Percentiles rank a stretch among this genome's conserved stretches.
Conservation (phyloP, 1,140 invertebrate species). For the Heliconius hewitsoni region DNA sequence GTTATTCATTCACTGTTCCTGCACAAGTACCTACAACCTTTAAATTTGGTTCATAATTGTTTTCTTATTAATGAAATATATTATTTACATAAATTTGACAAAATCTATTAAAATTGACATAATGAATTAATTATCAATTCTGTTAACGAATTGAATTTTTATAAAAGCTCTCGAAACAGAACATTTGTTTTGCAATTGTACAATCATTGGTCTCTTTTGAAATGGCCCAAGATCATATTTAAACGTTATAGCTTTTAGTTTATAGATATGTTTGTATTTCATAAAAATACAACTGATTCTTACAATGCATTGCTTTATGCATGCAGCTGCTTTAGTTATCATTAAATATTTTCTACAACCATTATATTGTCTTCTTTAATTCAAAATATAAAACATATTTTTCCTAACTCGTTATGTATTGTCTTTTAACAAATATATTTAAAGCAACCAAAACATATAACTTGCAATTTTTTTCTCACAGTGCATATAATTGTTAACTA, state of each 20-base stretch:
- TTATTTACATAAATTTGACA: constrained; percentile 24
- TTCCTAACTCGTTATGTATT: not conserved
- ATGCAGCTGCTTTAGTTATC: constrained; percentile 11
- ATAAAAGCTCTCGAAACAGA: not conserved
- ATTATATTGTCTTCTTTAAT: not conserved
- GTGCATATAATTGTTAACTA: not conserved
- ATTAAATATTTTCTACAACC: not conserved
- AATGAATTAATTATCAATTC: not conserved
- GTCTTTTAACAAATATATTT: not conserved
- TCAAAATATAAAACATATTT: not conserved
- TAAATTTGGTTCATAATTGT: constrained; percentile 73
- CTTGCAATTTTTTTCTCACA: not conserved
- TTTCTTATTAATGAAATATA: constrained; percentile 22
- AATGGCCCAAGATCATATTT: not conserved
- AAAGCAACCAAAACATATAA: not conserved
- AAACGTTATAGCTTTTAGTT: not conserved
- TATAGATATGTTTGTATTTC: not conserved
- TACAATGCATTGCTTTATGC: too few species aligned
- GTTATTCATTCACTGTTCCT: constrained; percentile 78
- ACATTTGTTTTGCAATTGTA: not conserved
- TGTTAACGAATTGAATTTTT: not conserved
- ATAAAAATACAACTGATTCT: not conserved
- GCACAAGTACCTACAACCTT: constrained; percentile 77
- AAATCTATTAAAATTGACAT: constrained; percentile 11
- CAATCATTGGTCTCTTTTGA: constrained; percentile 1